Base-by-base conservation (phyloP, 2,113 vertebrate genomes). In the Brienomyrus brachyistius region DNA sequence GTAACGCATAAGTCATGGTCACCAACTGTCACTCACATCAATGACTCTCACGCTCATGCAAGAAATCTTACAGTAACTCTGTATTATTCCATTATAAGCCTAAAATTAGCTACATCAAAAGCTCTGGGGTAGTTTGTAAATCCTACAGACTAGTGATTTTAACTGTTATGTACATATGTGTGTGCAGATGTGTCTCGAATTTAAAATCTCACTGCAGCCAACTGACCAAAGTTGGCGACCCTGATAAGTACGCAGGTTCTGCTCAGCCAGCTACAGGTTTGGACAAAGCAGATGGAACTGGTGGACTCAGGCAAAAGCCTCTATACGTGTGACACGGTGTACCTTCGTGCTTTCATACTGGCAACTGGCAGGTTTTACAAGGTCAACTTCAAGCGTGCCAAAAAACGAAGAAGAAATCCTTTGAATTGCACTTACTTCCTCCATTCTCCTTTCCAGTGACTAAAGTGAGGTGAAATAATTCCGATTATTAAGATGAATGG, bases 181-280 rank as follows among this genome's bases (percentile, higher is more conserved):
- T 62, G 56, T 62, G 56, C 56, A n/a, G 23, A 62, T n/a, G 21
- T 62, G 56, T 62, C 56, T 62, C 56, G 8, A 62, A 62, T n/a
- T n/a, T 7, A 62, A 62, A 62, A 62, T 62, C 56, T n/a, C 23
- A 62, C 56, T 23, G 6, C 56, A 62, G 56, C 56, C 56, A n/a
- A 21, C 56, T n/a, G 0, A n/a, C 23, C 56, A 62, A 62, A 62
- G 56, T 62, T 62, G 56, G 23, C 56, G 9, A 9, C 23, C 21
- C 56, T 21, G 40, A 15, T n/a, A n/a, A 43, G 8, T 43, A 90
- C 91, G 23, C 31, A 70, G 89, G 56, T 43, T 43, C 31, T 77
- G 70, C 35, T 5, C 74, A 2, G 48, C 90, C 19, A 91, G 1
- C 87, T 86, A 88, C 23, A 19, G 90, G 9, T 90, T 92, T 90